Percentiles rank a stretch among this genome's conserved stretches.
Evolutionary conservation across 2,113 vertebrate genomes (phyloP).

Genomic region (Grammomys dolichurus): DNA sequence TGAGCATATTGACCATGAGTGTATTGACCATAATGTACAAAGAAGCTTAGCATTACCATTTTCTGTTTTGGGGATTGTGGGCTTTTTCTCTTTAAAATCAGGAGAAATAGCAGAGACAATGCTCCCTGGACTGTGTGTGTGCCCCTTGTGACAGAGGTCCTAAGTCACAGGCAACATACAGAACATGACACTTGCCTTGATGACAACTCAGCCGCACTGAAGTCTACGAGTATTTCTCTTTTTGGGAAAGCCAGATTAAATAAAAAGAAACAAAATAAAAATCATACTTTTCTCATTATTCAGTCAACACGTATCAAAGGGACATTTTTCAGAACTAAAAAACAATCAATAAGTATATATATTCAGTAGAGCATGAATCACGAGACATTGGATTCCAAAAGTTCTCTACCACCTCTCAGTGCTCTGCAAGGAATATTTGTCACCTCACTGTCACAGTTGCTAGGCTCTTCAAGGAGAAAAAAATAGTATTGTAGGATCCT

Average conservation of each 20-base stretch:
- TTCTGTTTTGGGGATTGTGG: not conserved
- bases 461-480: not conserved
- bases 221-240: conserved; percentile 11
- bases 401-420: not conserved
- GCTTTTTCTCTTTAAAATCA: not conserved
- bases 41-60: not conserved
- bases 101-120: not conserved
- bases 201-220: not conserved
- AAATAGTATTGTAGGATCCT: not conserved
- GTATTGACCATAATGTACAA: not conserved
- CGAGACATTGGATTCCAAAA: not conserved
- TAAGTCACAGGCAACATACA: not conserved
- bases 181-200: not conserved
- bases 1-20: not conserved
- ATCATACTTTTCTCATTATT: conserved; percentile 25
- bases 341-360: conserved; percentile 35
- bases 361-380: conserved; percentile 23
- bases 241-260: conserved; percentile 50
- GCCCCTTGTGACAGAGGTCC: not conserved
- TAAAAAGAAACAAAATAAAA: not conserved
- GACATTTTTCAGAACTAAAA: conserved; percentile 12
- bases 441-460: not conserved
- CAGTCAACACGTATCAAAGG: conserved; percentile 35
- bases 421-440: not conserved
- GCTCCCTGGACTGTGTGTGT: not conserved